A percentile compares a stretch with the other conserved stretches of the same genome.
Conservation (phyloP, 2,888 invertebrate genomes). For the Spilosoma lubricipeda region DNA sequence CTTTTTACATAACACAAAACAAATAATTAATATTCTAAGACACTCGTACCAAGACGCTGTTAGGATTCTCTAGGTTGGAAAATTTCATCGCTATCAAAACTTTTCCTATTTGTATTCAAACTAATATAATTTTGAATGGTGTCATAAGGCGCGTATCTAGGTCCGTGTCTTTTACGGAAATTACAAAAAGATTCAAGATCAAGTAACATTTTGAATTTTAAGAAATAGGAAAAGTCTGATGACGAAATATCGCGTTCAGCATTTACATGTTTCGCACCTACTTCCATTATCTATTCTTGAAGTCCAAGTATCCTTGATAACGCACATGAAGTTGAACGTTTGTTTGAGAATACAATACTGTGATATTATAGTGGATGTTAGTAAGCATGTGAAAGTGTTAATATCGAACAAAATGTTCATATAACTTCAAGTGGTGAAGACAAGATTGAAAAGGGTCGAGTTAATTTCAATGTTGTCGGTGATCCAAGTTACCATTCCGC, state of each 20-base stretch:
- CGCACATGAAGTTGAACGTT: constrained; percentile 60
- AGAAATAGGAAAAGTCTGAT: constrained; percentile 62
- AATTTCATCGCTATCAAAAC: constrained; percentile 62
- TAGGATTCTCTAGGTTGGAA: constrained; percentile 69
- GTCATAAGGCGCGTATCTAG: constrained; percentile 27
- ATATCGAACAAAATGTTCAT: constrained; percentile 44
- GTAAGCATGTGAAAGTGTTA: constrained; percentile 76
- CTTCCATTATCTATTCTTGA: constrained; percentile 85
- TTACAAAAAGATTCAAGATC: constrained; percentile 30
- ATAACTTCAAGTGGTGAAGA: constrained; percentile 44
- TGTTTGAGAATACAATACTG: constrained; percentile 62
- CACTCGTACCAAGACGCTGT: constrained; percentile 87
- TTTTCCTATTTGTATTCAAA: constrained; percentile 54
- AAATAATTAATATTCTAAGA: constrained; percentile 73
- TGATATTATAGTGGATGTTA: constrained; percentile 76
- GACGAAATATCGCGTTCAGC: constrained; percentile 65
- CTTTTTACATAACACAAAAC: constrained; percentile 61
- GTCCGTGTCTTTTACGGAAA: constrained; percentile 13
- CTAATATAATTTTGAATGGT: constrained; percentile 20
- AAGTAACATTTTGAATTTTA: neutral
- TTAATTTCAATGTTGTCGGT: constrained; percentile 44
- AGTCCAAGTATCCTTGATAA: constrained; percentile 79
- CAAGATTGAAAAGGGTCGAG: constrained; percentile 53
- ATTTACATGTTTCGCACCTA: constrained; percentile 83
- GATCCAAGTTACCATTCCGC: constrained; percentile 47